Conservation (phyloP, 2,797 vertebrate species). For the Anomalospiza imberbis region DNA sequence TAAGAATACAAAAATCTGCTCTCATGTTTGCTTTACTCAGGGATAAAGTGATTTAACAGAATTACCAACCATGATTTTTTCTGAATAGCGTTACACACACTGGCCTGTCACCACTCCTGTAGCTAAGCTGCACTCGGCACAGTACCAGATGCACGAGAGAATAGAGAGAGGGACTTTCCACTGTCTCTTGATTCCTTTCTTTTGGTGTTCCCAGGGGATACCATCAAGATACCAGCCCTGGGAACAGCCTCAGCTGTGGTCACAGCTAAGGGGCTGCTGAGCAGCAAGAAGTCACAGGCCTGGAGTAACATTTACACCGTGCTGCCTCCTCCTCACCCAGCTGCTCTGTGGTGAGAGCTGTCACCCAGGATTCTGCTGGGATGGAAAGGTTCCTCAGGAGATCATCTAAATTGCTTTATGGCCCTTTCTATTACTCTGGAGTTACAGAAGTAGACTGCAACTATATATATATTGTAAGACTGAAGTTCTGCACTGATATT, state of each 20-base stretch:
- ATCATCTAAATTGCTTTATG: background rate
- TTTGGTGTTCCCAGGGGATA: background rate
- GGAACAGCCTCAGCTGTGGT: background rate
- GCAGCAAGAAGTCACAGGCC: background rate
- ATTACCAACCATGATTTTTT: constrained; percentile 13
- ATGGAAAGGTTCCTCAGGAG: background rate
- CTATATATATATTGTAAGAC: background rate
- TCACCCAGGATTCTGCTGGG: background rate
- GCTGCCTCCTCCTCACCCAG: background rate
- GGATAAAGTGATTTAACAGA: constrained; percentile 34
- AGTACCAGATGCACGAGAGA: background rate
- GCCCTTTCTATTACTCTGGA: background rate
- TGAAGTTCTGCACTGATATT: background rate
- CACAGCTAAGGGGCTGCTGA: background rate
- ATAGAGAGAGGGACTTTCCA: background rate
- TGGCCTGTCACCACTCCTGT: background rate
- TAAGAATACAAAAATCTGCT: constrained; percentile 36
- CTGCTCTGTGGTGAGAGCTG: background rate
- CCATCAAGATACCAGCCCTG: background rate
- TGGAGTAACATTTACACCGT: background rate
- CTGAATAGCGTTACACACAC: background rate
- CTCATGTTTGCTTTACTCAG: constrained; percentile 25
- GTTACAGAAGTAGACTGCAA: background rate
- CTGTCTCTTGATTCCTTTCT: background rate
- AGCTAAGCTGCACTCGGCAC: background rate